Conservation (phyloP, 2,797 vertebrate genomes). For the Paramormyrops hopkinsi region DNA sequence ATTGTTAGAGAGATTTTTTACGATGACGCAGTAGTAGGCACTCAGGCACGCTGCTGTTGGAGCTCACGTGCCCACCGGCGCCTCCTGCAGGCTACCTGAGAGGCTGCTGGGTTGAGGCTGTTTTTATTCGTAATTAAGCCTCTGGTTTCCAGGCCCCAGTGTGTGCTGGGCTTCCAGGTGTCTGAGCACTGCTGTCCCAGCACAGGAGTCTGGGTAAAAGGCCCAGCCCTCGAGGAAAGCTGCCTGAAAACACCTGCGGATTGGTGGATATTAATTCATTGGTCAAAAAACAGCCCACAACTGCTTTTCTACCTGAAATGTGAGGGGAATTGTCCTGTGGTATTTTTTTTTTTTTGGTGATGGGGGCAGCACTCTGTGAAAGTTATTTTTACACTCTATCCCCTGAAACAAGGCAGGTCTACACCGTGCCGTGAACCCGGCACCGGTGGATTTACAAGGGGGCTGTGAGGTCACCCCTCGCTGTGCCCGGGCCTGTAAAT, state of each 20-base stretch:
- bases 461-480: slow-evolving; percentile 52
- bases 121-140: not conserved
- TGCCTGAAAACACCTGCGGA: not conserved
- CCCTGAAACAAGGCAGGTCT: slow-evolving; percentile 37
- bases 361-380: slow-evolving; percentile 29
- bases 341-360: not conserved
- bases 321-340: slow-evolving; percentile 25
- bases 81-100: not conserved
- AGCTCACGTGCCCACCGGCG: not conserved
- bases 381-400: slow-evolving; percentile 46
- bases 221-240: not conserved
- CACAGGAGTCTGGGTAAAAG: not conserved
- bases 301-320: slow-evolving; percentile 9
- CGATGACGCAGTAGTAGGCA: slow-evolving; percentile 37
- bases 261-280: slow-evolving; percentile 1
- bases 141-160: not conserved
- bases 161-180: not conserved
- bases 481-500: slow-evolving; percentile 52
- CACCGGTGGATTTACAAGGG: slow-evolving; percentile 52
- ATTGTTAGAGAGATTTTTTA: slow-evolving; percentile 19
- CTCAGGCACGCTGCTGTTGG: not conserved
- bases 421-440: slow-evolving; percentile 36
- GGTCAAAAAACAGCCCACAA: slow-evolving; percentile 15
- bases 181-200: not conserved
- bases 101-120: not conserved